Conservation (phyloP, 2,113 vertebrate species). For the Misgurnus mizolepis region DNA sequence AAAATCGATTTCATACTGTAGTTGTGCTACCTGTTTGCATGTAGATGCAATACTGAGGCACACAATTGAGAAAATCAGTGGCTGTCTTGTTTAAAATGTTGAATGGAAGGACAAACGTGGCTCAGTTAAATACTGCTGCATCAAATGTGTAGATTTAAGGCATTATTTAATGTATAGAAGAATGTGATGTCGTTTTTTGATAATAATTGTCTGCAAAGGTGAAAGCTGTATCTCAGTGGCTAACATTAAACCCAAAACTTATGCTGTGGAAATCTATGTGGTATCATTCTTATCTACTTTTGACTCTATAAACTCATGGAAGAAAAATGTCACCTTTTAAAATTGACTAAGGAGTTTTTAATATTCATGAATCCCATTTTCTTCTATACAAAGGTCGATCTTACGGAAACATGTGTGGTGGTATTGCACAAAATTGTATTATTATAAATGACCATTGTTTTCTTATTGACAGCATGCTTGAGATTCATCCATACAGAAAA, state of each 20-base stretch:
- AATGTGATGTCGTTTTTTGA: slow-evolving; percentile 29
- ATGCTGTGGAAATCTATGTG: slow-evolving; percentile 1
- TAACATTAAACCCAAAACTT: slow-evolving; percentile 59
- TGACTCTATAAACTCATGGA: no score
- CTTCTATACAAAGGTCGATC: no score
- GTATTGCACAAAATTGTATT: background rate
- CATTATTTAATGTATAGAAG: slow-evolving; percentile 68
- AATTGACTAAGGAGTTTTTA: no score
- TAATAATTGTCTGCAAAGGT: slow-evolving; percentile 43
- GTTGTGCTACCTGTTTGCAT: slow-evolving; percentile 66
- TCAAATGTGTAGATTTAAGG: slow-evolving; percentile 59
- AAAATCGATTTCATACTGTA: slow-evolving; percentile 5
- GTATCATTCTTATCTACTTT: background rate
- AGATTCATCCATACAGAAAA: background rate
- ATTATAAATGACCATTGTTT: no score
- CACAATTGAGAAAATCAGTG: slow-evolving; percentile 53
- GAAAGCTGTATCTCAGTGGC: slow-evolving; percentile 64
- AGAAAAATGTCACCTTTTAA: no score
- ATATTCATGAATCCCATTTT: no score
- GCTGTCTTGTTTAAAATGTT: slow-evolving; percentile 59
- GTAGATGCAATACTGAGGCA: slow-evolving; percentile 66
- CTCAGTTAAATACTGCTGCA: slow-evolving; percentile 51
- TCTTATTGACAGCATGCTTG: background rate
- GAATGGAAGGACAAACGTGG: slow-evolving; percentile 54
- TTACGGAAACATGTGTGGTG: background rate